phyloP scores from a whole-genome alignment of 1,140 invertebrate genomes.

The Tribolium madens region DNA sequence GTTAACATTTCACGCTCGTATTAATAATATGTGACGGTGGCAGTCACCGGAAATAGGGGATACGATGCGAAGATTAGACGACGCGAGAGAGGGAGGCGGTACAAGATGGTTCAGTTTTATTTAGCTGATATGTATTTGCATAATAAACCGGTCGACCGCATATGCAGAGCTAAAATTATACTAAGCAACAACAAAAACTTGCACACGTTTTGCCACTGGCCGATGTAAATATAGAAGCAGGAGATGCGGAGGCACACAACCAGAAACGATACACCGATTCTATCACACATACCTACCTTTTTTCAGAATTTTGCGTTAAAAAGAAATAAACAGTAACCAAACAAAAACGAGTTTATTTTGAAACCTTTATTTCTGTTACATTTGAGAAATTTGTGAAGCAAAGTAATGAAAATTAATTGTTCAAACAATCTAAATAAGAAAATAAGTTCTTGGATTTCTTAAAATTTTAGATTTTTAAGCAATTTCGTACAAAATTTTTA shows the following conservation, averaged over 20 bases:
- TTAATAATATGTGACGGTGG: not conserved
- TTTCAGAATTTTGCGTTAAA: too few species aligned
- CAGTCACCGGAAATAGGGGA: not conserved
- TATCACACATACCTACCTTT: too few species aligned
- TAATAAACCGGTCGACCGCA: conserved; percentile 44
- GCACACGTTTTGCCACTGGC: conserved; percentile 39
- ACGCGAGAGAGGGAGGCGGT: not conserved
- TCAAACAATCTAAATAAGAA: too few species aligned
- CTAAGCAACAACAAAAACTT: conserved; percentile 36
- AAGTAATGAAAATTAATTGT: too few species aligned
- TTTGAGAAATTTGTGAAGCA: too few species aligned
- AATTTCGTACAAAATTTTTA: too few species aligned
- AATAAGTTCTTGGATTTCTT: too few species aligned
- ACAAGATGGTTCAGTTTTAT: conserved; percentile 1
- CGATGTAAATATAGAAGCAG: conserved; percentile 41
- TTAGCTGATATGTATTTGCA: conserved; percentile 3
- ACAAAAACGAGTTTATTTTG: too few species aligned
- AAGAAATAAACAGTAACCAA: too few species aligned
- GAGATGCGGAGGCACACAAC: conserved; percentile 17
- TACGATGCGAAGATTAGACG: not conserved
- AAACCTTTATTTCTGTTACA: too few species aligned
- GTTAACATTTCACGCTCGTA: conserved; percentile 34
- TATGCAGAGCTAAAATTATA: conserved; percentile 45
- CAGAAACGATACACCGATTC: not conserved
- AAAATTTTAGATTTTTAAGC: too few species aligned